Conservation (phyloP, 2,797 vertebrate species). For the Eulemur albifrons region DNA sequence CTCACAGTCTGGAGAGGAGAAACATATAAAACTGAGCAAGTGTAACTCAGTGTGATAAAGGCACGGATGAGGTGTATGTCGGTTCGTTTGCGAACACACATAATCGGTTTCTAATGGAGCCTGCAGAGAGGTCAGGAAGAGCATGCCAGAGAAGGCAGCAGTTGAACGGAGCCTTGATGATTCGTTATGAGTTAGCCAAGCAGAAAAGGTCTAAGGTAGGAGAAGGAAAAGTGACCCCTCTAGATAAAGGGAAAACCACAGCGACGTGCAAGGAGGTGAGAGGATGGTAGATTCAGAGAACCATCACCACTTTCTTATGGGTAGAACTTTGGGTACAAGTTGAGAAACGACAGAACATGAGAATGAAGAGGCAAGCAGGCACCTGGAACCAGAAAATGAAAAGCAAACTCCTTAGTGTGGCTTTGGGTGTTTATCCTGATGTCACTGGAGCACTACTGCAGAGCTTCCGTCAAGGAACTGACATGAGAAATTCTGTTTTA, state of each 20-base stretch:
- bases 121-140: not conserved
- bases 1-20: not conserved
- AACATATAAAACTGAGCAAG: not conserved
- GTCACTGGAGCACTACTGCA: not conserved
- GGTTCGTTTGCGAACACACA: not conserved
- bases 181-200: not conserved
- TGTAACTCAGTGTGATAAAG: not conserved
- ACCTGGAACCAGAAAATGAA: not conserved
- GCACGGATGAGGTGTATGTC: not conserved
- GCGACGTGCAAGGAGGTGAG: not conserved
- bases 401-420: not conserved
- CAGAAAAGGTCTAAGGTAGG: not conserved
- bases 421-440: not conserved
- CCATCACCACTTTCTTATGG: not conserved
- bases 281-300: not conserved
- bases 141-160: not conserved
- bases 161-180: not conserved
- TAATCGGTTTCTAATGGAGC: not conserved
- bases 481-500: conserved; percentile 1
- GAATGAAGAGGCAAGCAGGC: not conserved
- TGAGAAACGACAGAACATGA: not conserved
- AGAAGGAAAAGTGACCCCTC: not conserved
- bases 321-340: not conserved
- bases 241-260: not conserved
- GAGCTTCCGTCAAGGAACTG: not conserved